Base-by-base conservation (phyloP, 2,888 invertebrate species). In the Scaptomyza flava region DNA sequence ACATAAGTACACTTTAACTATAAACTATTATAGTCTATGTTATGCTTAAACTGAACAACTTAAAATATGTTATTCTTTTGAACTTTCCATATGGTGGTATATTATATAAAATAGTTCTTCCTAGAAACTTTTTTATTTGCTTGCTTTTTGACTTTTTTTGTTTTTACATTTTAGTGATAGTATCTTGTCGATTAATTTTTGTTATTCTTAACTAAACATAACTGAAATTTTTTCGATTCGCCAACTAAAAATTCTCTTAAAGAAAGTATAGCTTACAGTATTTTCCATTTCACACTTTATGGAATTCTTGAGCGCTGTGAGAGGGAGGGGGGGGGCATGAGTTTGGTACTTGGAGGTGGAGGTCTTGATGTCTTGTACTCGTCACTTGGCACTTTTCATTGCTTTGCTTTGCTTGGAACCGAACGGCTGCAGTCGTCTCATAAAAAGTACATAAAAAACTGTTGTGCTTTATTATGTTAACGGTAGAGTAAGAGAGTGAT, bases 391-490 rank as follows among this genome's bases (percentile, higher is more conserved):
- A 76, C 77, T 59, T 66, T 76, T 62, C 58, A 65, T 76, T 56
- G 72, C 73, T 43, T 38, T 7, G 38, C 14, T 14, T 45, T 53
- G 60, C 48, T 48, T 34, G 33, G 20, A 23, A 23, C 23, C 23
- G 33, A 33, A 64, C 70, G 57, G 62, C 72, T 74, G 74, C 74
- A 74, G 67, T 53, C 34, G 34, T 45, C 36, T 48, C 84, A 73
- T 82, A 87, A 82, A 82, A 82, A 82, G 79, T 59, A 75, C 73
- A 84, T 82, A 87, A 87, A 81, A 82, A 82, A 79, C 77, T 47
- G 57, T 41, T 50, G 62, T 43, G 72, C 59, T 63, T 59, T 58
- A 69, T 65, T 34, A 50, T 50, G 20, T 14, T 50, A 34, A 23
- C 50, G 34, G n/a, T 50, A 9, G 20, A 33, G 20, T 33, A 17